These are phyloP conservation scores for Cantharis lateralis DNA, from an alignment of 2,888 invertebrate species.

Conservation along the genomic window DNA sequence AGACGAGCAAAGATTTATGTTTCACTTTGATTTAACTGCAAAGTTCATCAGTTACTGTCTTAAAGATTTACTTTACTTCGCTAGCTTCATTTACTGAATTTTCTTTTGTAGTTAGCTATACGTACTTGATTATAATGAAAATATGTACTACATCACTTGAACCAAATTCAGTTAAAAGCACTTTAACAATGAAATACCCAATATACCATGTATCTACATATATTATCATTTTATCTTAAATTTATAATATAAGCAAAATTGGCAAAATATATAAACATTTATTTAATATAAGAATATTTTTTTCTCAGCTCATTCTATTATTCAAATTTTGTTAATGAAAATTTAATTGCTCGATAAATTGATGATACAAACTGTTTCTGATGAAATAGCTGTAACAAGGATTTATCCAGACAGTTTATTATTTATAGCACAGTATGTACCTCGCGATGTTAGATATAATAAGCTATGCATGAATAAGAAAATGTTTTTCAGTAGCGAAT, in stretches of 20 bases:
- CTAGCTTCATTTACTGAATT: constrained; percentile 23
- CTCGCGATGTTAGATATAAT: background rate
- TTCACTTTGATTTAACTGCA: constrained; percentile 30
- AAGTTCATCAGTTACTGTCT: constrained; percentile 31
- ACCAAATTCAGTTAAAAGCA: background rate
- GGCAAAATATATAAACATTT: too few species aligned
- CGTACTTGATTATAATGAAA: background rate
- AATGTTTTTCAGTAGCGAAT: background rate
- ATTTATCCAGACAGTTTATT: background rate
- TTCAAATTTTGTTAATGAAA: background rate
- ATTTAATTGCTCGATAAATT: background rate
- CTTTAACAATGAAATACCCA: background rate
- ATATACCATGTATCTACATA: too few species aligned
- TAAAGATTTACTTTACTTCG: constrained; percentile 27
- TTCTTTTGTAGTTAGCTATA: background rate
- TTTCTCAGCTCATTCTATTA: background rate
- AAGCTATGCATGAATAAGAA: background rate
- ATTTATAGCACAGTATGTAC: background rate
- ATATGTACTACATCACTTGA: background rate
- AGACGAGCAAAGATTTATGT: constrained; percentile 16
- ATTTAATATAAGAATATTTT: background rate
- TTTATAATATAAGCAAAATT: background rate
- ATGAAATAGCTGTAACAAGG: background rate
- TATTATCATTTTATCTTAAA: background rate
- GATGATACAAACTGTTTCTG: background rate